phyloP scores from a whole-genome alignment of 2,113 vertebrate species.

The Rhizomys pruinosus region DNA sequence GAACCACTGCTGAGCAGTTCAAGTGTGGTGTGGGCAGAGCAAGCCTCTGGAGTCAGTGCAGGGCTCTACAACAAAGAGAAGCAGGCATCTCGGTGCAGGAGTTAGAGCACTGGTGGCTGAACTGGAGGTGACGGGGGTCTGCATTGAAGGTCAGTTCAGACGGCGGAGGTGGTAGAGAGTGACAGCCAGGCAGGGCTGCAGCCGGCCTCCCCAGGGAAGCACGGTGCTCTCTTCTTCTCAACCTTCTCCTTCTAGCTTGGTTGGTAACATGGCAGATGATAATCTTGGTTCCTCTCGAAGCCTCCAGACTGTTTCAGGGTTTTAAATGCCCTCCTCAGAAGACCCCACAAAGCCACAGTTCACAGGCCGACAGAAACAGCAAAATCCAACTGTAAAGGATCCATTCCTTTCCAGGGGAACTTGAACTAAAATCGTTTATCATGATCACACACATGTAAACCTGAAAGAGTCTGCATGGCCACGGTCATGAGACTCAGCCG shows the following conservation, averaged over 20 bases:
- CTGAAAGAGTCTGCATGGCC: constrained; percentile 64
- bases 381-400: constrained; percentile 43
- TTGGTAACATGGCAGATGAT: neutral
- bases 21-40: neutral
- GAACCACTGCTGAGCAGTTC: neutral
- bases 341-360: neutral
- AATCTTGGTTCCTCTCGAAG: neutral
- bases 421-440: constrained; percentile 8
- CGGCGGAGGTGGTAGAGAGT: neutral
- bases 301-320: neutral
- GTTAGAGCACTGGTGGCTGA: neutral
- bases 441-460: neutral
- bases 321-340: constrained; percentile 37
- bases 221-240: neutral
- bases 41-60: constrained; percentile 5
- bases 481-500: constrained; percentile 66
- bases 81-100: neutral
- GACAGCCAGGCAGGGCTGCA: no score
- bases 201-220: no score
- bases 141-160: neutral
- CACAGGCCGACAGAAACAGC: neutral
- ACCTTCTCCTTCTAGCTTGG: neutral
- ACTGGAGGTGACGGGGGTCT: neutral
- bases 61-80: constrained; percentile 33
- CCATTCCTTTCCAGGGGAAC: constrained; percentile 33